Conservation (phyloP, 2,888 invertebrate genomes). For the Amaurobius ferox region DNA sequence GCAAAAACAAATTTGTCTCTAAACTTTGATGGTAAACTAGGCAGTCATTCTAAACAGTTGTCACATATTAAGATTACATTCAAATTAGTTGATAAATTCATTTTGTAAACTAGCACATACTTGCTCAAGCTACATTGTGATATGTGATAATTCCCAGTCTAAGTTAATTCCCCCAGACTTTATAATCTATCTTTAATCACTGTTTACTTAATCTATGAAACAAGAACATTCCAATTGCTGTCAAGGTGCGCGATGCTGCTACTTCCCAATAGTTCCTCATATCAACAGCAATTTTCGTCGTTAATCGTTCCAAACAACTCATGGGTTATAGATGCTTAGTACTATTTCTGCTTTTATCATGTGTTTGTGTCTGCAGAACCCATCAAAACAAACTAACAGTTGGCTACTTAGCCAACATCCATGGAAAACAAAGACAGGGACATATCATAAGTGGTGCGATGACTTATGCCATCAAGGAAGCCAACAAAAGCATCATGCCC, state of each 20-base stretch:
- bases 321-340: neutral
- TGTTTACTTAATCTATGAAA: neutral
- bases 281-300: neutral
- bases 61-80: no score
- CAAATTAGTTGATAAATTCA: no score
- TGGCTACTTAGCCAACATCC: constrained; percentile 70
- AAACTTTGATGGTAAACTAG: no score
- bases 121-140: constrained; percentile 5
- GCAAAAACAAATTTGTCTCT: no score
- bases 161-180: no score
- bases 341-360: neutral
- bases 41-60: no score
- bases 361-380: neutral
- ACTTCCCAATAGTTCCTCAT: neutral
- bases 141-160: neutral
- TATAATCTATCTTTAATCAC: no score
- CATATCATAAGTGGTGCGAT: constrained; percentile 69
- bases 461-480: constrained; percentile 58
- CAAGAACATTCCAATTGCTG: neutral
- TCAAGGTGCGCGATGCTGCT: neutral
- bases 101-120: no score
- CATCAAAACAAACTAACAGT: constrained; percentile 31
- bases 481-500: constrained; percentile 78
- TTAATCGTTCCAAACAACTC: neutral
- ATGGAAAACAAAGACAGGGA: constrained; percentile 58